Evolutionary conservation across 2,113 vertebrate species (phyloP), one percentile per base, ranked within the genome.

Genomic region (Neolamprologus fasciatus): DNA sequence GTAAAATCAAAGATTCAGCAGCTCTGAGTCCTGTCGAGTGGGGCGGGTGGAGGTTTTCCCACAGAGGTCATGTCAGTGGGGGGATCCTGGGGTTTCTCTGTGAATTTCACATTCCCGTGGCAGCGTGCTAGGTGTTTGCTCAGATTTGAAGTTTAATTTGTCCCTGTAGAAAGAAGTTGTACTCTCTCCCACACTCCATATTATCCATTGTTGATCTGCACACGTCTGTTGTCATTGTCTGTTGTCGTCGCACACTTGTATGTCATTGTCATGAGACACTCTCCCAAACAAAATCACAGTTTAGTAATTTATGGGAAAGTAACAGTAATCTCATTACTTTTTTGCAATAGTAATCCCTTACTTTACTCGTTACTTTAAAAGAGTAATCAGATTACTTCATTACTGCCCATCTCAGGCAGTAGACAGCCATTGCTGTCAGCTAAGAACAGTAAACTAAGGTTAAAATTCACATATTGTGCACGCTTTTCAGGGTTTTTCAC

Each of bases 181-280:
- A 3, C 58, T 1, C 58, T 63, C 28, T 63, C 28, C 58, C 16
- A 9, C 58, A 33, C 58, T 63, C 28, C 28, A 63, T 19, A 33
- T 63, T n/a, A 63, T 35, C 5, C 58, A 10, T 19, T 61, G 58
- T 26, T 57, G 21, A 55, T 26, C 54, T 57, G 21, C 54, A 26
- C 12, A 57, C 7, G 11, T 57, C 54, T 57, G 54, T 12, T 63
- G 58, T n/a, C n/a, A n/a, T n/a, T n/a, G n/a, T n/a, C n/a, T n/a
- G n/a, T n/a, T n/a, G n/a, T n/a, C 9, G 2, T 35, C 1, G 17
- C 31, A n/a, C 0, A 0, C 9, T 35, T 6, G 2, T 63, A 63
- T 11, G 58, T 63, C 58, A 35, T n/a, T n/a, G 31, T 63, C 58
- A 63, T 35, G 31, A 63, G 6, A 63, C 9, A 35, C 31, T n/a